Evolutionary conservation across 2,888 invertebrate species (phyloP).

Genomic region (Plagodis pulveraria): DNA sequence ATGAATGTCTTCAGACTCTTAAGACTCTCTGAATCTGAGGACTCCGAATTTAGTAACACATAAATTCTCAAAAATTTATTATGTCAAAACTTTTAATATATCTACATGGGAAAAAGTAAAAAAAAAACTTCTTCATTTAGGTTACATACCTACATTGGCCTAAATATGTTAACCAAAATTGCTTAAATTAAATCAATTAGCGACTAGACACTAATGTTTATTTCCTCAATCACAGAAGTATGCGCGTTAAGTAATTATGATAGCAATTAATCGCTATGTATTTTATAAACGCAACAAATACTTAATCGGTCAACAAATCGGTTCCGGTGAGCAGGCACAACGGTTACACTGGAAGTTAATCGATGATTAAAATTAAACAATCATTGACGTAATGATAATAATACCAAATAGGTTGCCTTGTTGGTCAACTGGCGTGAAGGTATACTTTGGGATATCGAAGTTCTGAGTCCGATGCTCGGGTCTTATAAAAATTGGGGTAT

Average conservation of each 20-base stretch:
- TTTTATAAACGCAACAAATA: conserved; percentile 27
- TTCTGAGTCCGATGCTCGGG: no score
- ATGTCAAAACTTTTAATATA: no score
- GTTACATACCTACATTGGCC: no score
- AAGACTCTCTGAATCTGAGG: no score
- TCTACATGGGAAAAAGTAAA: background rate
- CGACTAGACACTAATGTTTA: background rate
- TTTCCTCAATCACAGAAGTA: conserved; percentile 19
- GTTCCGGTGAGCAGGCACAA: conserved; percentile 36
- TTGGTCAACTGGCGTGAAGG: no score
- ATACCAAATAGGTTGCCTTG: no score
- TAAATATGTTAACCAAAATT: background rate
- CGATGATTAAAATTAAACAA: conserved; percentile 10
- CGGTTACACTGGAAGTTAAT: conserved; percentile 17
- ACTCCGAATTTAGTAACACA: no score
- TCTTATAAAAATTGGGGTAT: no score
- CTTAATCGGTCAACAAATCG: conserved; percentile 34
- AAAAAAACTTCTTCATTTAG: background rate
- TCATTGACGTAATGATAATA: background rate
- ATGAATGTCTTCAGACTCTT: no score
- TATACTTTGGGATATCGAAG: no score
- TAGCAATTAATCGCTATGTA: conserved; percentile 25
- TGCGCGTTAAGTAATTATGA: conserved; percentile 8
- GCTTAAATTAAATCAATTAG: background rate
- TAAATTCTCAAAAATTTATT: no score